Percentiles rank a stretch among this genome's conserved stretches.
Evolutionary conservation across 2,888 invertebrate genomes (phyloP).

Genomic region (Melanargia galathea): DNA sequence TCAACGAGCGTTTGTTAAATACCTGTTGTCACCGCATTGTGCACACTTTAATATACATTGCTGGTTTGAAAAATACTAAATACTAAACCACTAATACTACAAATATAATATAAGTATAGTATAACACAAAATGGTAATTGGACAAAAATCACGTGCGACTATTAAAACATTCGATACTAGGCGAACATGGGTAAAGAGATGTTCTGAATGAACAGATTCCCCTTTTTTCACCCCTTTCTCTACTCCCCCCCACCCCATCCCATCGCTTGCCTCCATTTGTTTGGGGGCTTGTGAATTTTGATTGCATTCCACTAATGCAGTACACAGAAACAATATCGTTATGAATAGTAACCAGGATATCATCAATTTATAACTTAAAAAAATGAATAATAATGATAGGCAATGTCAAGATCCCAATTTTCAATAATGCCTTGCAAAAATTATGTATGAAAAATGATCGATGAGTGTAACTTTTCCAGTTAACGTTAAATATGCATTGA

Average conservation of each 20-base stretch:
- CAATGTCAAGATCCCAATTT: not conserved
- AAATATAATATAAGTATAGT: no score
- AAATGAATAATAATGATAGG: not conserved
- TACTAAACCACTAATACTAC: no score
- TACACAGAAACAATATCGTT: no score
- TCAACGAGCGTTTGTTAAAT: not conserved
- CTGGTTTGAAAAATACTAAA: no score
- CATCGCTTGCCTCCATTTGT: not conserved
- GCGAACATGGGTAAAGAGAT: slow-evolving; percentile 15
- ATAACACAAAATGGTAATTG: not conserved
- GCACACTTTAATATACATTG: not conserved
- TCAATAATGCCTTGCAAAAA: no score
- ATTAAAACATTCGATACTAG: slow-evolving; percentile 34
- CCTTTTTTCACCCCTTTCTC: not conserved
- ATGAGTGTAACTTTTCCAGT: no score
- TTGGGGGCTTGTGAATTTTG: not conserved
- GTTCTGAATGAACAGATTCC: slow-evolving; percentile 13
- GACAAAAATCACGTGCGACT: slow-evolving; percentile 10
- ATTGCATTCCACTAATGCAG: not conserved
- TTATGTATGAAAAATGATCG: no score
- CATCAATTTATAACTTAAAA: not conserved
- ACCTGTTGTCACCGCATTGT: not conserved
- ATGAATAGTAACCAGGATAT: not conserved
- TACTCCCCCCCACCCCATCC: not conserved
- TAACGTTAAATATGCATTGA: no score